These are phyloP conservation scores for Bucco capensis DNA, from an alignment of 2,113 vertebrate genomes.

Conservation along the genomic window DNA sequence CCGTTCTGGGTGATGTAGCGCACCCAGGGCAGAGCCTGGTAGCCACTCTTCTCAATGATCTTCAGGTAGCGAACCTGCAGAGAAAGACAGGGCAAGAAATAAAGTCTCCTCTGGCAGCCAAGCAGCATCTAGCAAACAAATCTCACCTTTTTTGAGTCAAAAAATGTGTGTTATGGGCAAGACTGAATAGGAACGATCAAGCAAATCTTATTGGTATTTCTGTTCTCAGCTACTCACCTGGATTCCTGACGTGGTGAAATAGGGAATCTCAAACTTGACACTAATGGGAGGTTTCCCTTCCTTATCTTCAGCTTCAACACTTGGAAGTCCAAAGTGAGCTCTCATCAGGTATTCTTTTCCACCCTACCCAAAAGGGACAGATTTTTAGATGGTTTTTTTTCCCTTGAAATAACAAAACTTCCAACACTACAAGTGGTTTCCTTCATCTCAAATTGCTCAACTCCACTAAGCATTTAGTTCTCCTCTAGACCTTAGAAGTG, in stretches of 20 bases:
- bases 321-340: slow-evolving; percentile 94
- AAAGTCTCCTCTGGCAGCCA: not conserved
- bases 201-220: not conserved
- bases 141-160: not conserved
- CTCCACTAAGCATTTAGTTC: not conserved
- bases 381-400: not conserved
- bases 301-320: slow-evolving; percentile 97
- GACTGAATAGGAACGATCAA: not conserved
- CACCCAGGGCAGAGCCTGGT: slow-evolving; percentile 87
- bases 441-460: not conserved
- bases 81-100: not conserved
- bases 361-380: slow-evolving; percentile 73
- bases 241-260: slow-evolving; percentile 98
- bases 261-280: slow-evolving; percentile 97
- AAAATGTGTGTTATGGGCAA: not conserved
- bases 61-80: slow-evolving; percentile 91
- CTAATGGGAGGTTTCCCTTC: slow-evolving; percentile 97
- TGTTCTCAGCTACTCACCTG: slow-evolving; percentile 74
- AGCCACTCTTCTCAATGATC: slow-evolving; percentile 98
- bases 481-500: not conserved
- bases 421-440: not conserved
- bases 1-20: slow-evolving; percentile 97
- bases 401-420: not conserved
- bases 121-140: not conserved
- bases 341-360: slow-evolving; percentile 98